Conservation (phyloP, 1,140 invertebrate genomes). For the Saccostrea glomerata region DNA sequence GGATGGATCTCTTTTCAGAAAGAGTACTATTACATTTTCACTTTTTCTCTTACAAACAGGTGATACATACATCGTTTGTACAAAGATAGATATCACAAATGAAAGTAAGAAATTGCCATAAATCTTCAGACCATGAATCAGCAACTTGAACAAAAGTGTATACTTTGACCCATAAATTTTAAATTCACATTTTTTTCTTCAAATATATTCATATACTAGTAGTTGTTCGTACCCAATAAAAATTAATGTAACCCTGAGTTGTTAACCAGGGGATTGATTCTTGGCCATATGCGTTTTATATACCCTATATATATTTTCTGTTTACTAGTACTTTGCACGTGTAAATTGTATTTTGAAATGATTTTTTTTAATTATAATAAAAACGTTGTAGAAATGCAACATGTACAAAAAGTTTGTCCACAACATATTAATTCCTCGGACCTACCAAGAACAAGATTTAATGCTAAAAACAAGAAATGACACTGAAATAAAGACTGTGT, state of each 20-base stretch:
- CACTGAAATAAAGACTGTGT: background rate
- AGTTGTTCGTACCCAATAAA: background rate
- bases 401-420: too few relatives aligned
- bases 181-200: too few relatives aligned
- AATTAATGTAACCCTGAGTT: background rate
- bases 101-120: background rate
- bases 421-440: too few relatives aligned
- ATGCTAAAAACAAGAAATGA: background rate
- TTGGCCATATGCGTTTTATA: too few relatives aligned
- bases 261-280: too few relatives aligned
- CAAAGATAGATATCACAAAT: background rate
- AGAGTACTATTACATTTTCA: background rate
- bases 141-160: background rate
- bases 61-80: background rate
- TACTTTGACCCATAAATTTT: background rate
- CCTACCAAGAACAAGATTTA: too few relatives aligned
- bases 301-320: too few relatives aligned
- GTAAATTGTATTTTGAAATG: too few relatives aligned
- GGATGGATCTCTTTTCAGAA: constrained; percentile 6
- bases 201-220: background rate
- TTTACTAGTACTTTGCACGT: too few relatives aligned
- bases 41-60: background rate
- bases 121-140: background rate
- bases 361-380: too few relatives aligned
- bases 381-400: too few relatives aligned